Evolutionary conservation across 2,797 vertebrate genomes (phyloP), one percentile per base, ranked within the genome.

Genomic region (Decapterus maruadsi): DNA sequence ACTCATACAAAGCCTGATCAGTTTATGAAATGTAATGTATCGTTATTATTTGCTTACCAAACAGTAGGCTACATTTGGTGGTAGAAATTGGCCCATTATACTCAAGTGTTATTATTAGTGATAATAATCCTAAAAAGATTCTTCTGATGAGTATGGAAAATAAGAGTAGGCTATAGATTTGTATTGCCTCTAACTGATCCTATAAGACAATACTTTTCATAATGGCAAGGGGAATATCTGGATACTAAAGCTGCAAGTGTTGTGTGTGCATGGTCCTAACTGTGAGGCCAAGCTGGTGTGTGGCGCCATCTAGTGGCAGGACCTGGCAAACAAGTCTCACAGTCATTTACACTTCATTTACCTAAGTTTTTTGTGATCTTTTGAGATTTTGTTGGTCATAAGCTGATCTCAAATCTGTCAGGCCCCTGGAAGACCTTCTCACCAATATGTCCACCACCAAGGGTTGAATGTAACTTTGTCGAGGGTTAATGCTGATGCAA

Each of bases 301-400:
- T 88, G 80, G 78, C 83, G 64, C 74, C n/a, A 80, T 81, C 90
- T 89, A 85, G 85, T 75, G 93, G 85, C 31, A 54, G 13, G 17
- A 71, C 13, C 0, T 61, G 56, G 46, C 77, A 80, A 67, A 57
- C 19, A 80, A 36, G 1, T 26, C 19, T 51, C 10, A 16, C 12
- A 62, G 20, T 1, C 16, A 56, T 42, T 63, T 50, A 11, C 11
- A 12, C 40, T 42, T 42, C 12, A 36, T 36, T 4, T 31, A 64
- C 7, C 51, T 45, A 16, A n/a, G 9, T 13, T 4, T 8, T 13
- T 38, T 0, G 7, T 31, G 26, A 16, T 56, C 34, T 63, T 72
- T 53, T n/a, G 0, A 10, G 4, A 7, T 53, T 62, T 48, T 45
- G 9, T 46, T 31, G 7, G 48, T 58, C 11, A 13, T 20, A 36